Conservation (phyloP, 2,113 vertebrate genomes). For the Corapipo altera region DNA sequence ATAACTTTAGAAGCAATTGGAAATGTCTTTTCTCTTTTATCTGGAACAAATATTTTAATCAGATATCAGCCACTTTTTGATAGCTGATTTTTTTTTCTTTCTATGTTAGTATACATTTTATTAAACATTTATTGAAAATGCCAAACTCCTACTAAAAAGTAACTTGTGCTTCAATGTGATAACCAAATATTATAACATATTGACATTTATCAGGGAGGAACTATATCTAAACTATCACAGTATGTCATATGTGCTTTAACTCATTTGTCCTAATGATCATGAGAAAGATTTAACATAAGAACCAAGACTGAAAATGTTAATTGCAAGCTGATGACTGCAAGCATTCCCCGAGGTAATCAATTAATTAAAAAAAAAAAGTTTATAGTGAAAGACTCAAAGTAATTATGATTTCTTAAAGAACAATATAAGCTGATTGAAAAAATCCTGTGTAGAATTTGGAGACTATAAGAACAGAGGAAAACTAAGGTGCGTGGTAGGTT, state of each 20-base stretch:
- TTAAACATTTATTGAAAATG: neutral
- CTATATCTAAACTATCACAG: neutral
- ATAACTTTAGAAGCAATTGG: neutral
- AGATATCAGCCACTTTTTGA: neutral
- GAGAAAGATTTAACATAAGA: neutral
- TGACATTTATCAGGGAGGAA: neutral
- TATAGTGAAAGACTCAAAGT: neutral
- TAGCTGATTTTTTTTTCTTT: neutral
- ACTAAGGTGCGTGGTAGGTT: accelerated
- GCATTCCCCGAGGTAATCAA: neutral
- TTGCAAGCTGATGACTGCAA: neutral
- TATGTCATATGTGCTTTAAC: neutral
- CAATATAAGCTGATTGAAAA: neutral
- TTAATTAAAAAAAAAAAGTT: neutral
- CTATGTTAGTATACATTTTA: neutral
- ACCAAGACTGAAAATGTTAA: neutral
- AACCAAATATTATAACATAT: neutral
- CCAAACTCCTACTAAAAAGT: neutral
- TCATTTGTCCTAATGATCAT: neutral
- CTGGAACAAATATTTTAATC: neutral
- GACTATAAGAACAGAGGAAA: neutral
- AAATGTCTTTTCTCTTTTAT: neutral
- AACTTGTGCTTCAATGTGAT: neutral
- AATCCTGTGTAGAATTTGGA: neutral
- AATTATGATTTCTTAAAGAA: neutral